Evolutionary conservation across 2,113 vertebrate species (phyloP), one percentile per base, ranked within the genome.

Genomic region (Bubo blakistoni): DNA sequence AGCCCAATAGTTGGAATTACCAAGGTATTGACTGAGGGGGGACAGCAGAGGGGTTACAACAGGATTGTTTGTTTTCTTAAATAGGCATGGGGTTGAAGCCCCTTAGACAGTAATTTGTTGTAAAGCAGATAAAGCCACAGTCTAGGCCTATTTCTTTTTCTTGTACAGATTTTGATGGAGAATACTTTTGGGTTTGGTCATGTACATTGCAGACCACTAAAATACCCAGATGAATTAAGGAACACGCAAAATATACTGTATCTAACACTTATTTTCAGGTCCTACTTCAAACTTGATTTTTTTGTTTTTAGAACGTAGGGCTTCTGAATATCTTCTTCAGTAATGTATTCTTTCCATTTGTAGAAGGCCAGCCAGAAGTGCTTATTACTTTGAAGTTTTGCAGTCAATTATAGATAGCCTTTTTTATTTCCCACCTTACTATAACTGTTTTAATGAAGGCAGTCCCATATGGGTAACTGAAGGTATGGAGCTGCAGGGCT

Each of bases 261-360:
- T 5, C 6, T 20, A 81, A 57, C 13, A 2, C 8, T 42, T 61
- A 54, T 51, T 70, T 52, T 86, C 34, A 12, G 2, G 11, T 80
- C 24, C 26, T 86, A 11, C 51, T 77, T 81, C 29, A 59, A 58
- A 19, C 22, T 27, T 88, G 19, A 13, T 58, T 70, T 58, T 70
- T 42, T 58, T 36, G 10, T 7, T 63, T 36, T 62, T 32, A 38
- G 5, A 51, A 38, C 0, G 1, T 6, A 9, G 5, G 3, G 1
- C 27, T 69, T 62, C 14, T 36, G 6, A 34, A 12, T 77, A 34
- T 25, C 16, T 24, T 73, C 19, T 57, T 42, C 22, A 40, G 66
- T 16, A 42, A 63, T 0, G 0, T 15, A 12, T 25, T 52, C 34
- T 34, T 66, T 29, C 6, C 11, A 4, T 38, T 38, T 58, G 20